Conservation (phyloP, 2,797 vertebrate species). For the Spheniscus humboldti region DNA sequence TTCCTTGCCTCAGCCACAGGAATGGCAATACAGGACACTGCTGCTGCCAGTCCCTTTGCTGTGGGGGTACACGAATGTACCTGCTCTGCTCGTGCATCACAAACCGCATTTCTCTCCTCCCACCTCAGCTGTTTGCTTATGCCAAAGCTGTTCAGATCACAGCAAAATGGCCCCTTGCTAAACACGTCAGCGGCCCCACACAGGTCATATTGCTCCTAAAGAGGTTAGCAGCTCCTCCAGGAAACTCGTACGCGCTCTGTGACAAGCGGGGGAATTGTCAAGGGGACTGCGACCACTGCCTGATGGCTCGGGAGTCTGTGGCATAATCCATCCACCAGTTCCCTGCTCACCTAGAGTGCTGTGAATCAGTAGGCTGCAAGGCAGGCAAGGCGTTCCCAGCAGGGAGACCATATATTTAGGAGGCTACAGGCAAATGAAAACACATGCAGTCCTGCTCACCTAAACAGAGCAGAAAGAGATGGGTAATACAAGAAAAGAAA, state of each 20-base stretch:
- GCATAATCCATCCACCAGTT: background rate
- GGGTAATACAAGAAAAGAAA: background rate
- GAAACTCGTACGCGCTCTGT: background rate
- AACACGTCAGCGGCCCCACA: background rate
- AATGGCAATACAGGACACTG: background rate
- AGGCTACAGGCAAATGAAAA: background rate
- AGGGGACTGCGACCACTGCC: background rate
- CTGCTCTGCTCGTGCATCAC: background rate
- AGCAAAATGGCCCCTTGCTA: background rate
- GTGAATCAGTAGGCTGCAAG: background rate
- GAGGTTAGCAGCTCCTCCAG: background rate
- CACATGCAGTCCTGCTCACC: background rate
- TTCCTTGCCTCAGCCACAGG: background rate
- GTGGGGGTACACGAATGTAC: rapidly evolving
- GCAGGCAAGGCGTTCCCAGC: background rate
- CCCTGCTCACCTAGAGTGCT: background rate
- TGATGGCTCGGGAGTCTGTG: background rate
- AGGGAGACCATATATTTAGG: background rate
- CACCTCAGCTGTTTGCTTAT: background rate
- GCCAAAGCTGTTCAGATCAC: background rate
- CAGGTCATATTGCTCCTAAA: background rate
- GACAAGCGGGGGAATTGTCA: background rate
- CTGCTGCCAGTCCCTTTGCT: background rate
- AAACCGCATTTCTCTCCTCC: background rate
- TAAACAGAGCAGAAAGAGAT: background rate